These are phyloP conservation scores for Arnoldichthys spilopterus DNA, from an alignment of 2,797 vertebrate genomes.

Conservation along the genomic window DNA sequence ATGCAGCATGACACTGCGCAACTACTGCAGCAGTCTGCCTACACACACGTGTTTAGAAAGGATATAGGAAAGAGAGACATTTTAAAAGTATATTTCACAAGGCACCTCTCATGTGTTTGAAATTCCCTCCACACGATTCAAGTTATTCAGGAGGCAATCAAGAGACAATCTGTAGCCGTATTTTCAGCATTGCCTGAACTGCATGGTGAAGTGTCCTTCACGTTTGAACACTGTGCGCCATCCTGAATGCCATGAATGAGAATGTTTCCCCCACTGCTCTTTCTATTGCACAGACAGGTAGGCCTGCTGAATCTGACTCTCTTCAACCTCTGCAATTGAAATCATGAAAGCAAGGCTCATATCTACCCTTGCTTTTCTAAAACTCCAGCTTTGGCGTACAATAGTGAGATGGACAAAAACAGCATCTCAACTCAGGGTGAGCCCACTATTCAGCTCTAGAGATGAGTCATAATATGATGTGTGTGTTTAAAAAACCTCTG, in stretches of 20 bases:
- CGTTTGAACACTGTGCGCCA: neutral
- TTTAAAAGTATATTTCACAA: constrained; percentile 12
- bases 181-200: constrained; percentile 22
- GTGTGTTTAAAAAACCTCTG: constrained; percentile 48
- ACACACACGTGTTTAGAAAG: neutral
- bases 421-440: constrained; percentile 1
- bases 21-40: constrained; percentile 4
- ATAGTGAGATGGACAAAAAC: constrained; percentile 16
- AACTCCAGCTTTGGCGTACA: constrained; percentile 22
- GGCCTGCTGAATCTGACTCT: constrained; percentile 13
- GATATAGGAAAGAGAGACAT: neutral
- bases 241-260: constrained; percentile 23
- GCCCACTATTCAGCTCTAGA: constrained; percentile 25
- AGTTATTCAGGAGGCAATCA: constrained; percentile 34
- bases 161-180: constrained; percentile 29
- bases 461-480: constrained; percentile 44
- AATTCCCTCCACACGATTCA: constrained; percentile 9
- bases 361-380: neutral
- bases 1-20: constrained; percentile 15
- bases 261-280: constrained; percentile 20
- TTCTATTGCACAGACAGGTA: constrained; percentile 32
- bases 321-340: constrained; percentile 28
- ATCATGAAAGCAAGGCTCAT: constrained; percentile 26
- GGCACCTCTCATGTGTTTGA: neutral
- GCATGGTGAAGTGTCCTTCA: constrained; percentile 36